phyloP scores from a whole-genome alignment of 2,888 invertebrate genomes.

The Euproctis similis region DNA sequence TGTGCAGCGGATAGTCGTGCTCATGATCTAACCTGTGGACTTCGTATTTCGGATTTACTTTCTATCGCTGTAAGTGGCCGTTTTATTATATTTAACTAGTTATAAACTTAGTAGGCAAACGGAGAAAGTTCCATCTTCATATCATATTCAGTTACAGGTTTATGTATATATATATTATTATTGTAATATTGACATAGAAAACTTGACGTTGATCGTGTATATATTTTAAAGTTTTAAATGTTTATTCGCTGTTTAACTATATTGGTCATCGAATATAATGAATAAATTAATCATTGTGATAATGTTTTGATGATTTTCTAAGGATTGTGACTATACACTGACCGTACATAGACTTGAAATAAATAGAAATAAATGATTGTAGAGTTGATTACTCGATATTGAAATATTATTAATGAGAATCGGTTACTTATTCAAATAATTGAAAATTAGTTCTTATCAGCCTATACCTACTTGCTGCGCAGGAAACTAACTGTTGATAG shows the following conservation, averaged over 20 bases:
- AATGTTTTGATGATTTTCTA: too few relatives aligned
- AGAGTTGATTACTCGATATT: too few relatives aligned
- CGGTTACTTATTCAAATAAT: slow-evolving; percentile 19
- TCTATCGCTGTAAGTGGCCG: slow-evolving; percentile 69
- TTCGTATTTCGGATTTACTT: slow-evolving; percentile 70
- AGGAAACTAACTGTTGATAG: too few relatives aligned
- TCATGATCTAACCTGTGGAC: slow-evolving; percentile 50
- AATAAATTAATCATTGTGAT: slow-evolving; percentile 24
- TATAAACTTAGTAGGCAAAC: slow-evolving; percentile 33
- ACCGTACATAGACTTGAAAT: background rate
- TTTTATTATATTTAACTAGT: slow-evolving; percentile 57
- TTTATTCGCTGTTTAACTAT: slow-evolving; percentile 13
- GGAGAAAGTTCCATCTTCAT: slow-evolving; percentile 49
- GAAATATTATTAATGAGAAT: slow-evolving; percentile 17
- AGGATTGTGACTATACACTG: background rate
- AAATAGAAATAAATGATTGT: background rate
- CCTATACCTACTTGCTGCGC: too few relatives aligned
- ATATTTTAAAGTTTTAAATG: slow-evolving; percentile 8
- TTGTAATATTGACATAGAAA: slow-evolving; percentile 19
- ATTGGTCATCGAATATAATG: slow-evolving; percentile 21
- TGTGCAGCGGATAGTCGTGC: slow-evolving; percentile 52
- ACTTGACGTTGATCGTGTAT: slow-evolving; percentile 19
- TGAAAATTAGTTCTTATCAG: too few relatives aligned
- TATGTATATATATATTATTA: slow-evolving; percentile 23
- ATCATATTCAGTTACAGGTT: slow-evolving; percentile 21